Evolutionary conservation across 2,113 vertebrate genomes (phyloP).

Genomic region (Python bivittatus): DNA sequence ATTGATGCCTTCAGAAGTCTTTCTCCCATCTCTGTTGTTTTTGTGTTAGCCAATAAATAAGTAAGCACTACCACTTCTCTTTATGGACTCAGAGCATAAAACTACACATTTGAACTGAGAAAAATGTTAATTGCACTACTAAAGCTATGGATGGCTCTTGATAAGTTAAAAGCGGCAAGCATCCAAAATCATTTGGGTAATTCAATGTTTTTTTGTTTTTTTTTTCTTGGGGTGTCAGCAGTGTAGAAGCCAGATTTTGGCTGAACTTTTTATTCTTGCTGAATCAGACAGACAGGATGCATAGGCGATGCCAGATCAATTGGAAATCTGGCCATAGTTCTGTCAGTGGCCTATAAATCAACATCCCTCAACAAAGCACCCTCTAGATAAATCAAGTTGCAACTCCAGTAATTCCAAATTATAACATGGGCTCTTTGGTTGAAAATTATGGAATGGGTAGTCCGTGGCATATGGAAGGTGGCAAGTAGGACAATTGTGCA

Average conservation of each 20-base stretch:
- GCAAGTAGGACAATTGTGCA: not conserved
- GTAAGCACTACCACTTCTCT: not conserved
- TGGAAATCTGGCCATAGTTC: not conserved
- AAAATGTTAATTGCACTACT: not conserved
- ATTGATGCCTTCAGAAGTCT: not conserved
- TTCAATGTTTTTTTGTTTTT: not conserved
- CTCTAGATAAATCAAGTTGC: not conserved
- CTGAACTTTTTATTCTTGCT: slow-evolving; percentile 2
- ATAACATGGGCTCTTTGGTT: not conserved
- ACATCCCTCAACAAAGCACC: not conserved
- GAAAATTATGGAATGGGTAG: not conserved
- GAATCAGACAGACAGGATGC: not conserved
- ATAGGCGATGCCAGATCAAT: not conserved
- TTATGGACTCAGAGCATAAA: not conserved
- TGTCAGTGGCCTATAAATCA: not conserved
- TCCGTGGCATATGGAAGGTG: not conserved
- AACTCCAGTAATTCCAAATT: not conserved
- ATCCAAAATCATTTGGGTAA: not conserved
- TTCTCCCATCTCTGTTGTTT: not conserved
- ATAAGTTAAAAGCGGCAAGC: not conserved
- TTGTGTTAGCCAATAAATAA: not conserved
- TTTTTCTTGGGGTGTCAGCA: not conserved
- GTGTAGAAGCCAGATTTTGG: accelerated
- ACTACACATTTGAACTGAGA: not conserved
- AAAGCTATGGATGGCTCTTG: not conserved